Evolutionary conservation across 2,888 invertebrate genomes (phyloP).

Genomic region (Sympetrum striolatum): DNA sequence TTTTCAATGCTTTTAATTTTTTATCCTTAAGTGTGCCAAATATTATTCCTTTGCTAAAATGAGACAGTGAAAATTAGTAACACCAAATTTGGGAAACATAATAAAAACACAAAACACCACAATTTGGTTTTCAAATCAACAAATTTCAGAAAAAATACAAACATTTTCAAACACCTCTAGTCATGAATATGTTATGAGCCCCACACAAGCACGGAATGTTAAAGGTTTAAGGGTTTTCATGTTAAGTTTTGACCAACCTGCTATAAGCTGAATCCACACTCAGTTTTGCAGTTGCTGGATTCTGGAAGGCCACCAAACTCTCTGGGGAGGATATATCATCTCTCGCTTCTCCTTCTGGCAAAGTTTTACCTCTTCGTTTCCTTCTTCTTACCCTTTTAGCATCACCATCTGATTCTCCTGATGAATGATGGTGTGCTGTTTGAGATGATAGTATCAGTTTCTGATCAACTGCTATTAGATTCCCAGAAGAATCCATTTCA

Average conservation of each 20-base stretch:
- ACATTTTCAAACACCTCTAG: too few relatives aligned
- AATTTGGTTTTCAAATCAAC: too few relatives aligned
- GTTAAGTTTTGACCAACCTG: conserved; percentile 68
- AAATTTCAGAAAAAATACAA: too few relatives aligned
- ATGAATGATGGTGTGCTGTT: not conserved
- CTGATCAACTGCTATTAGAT: not conserved
- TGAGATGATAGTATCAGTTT: not conserved
- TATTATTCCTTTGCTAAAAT: too few relatives aligned
- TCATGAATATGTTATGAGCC: too few relatives aligned
- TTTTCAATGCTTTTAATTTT: too few relatives aligned
- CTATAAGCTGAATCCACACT: conserved; percentile 82
- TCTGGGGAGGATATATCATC: conserved; percentile 55
- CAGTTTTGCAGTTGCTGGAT: conserved; percentile 57
- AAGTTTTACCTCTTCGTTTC: conserved; percentile 52
- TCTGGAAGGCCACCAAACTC: conserved; percentile 59
- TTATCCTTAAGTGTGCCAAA: too few relatives aligned
- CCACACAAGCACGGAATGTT: too few relatives aligned
- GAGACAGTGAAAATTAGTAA: too few relatives aligned
- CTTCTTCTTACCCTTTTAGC: not conserved
- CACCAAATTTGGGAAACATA: too few relatives aligned
- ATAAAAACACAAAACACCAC: too few relatives aligned
- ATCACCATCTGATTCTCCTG: not conserved
- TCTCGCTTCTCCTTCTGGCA: conserved; percentile 49
- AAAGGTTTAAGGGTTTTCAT: too few relatives aligned
- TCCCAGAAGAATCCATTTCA: not conserved